Conservation (phyloP, 2,797 vertebrate genomes). For the Bryconaethiops microstoma region DNA sequence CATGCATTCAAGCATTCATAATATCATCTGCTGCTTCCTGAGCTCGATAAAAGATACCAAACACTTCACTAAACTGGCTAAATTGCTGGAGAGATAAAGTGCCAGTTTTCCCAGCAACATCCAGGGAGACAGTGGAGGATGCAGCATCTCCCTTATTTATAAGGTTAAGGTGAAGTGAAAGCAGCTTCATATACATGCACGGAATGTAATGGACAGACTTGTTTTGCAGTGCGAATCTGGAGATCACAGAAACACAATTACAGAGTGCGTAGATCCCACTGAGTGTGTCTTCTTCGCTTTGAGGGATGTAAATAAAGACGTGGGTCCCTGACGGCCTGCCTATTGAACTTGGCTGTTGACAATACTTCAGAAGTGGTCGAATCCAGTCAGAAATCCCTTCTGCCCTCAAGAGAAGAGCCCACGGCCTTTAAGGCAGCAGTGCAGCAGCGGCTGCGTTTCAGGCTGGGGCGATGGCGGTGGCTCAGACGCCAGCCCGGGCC, state of each 20-base stretch:
- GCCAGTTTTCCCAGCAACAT: not conserved
- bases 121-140: not conserved
- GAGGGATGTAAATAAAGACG: constrained; percentile 79
- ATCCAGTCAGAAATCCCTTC: constrained; percentile 73
- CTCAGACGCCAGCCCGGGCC: constrained; percentile 66
- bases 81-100: not conserved
- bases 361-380: constrained; percentile 82
- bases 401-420: constrained; percentile 66
- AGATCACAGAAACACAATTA: constrained; percentile 61
- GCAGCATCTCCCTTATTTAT: not conserved
- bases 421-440: constrained; percentile 61
- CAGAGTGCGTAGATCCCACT: constrained; percentile 54
- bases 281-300: constrained; percentile 74
- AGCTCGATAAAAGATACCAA: not conserved
- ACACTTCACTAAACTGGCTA: not conserved
- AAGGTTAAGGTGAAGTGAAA: constrained; percentile 1
- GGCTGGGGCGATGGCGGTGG: constrained; percentile 44
- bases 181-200: constrained; percentile 28
- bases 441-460: constrained; percentile 35
- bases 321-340: constrained; percentile 70
- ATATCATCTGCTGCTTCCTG: not conserved
- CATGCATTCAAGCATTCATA: not conserved
- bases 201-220: constrained; percentile 35
- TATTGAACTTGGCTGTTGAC: constrained; percentile 79
- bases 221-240: constrained; percentile 45